These are phyloP conservation scores for Linnaemya vulpina DNA, from an alignment of 2,888 invertebrate genomes.

Conservation along the genomic window DNA sequence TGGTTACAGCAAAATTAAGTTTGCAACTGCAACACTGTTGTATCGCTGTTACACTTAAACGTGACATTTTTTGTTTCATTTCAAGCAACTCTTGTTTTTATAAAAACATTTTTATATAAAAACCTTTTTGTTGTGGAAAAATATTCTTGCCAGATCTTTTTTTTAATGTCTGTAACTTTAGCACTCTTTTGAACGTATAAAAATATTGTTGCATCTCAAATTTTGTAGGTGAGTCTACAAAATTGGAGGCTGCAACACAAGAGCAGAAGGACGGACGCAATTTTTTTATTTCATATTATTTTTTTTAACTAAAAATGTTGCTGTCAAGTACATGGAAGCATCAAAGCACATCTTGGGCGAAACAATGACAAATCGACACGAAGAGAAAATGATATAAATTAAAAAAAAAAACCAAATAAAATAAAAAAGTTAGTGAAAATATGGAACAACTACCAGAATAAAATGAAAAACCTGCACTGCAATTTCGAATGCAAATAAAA, in stretches of 20 bases:
- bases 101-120: neutral
- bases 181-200: slow-evolving; percentile 12
- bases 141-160: slow-evolving; percentile 29
- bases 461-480: slow-evolving; percentile 8
- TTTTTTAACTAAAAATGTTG: slow-evolving; percentile 51
- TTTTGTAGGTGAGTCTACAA: slow-evolving; percentile 66
- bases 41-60: slow-evolving; percentile 50
- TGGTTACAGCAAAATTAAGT: neutral
- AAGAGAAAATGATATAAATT: neutral
- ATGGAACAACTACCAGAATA: slow-evolving; percentile 37
- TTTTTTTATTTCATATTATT: neutral
- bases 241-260: slow-evolving; percentile 64
- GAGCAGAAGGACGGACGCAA: slow-evolving; percentile 48
- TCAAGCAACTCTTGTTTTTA: neutral
- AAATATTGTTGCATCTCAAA: slow-evolving; percentile 32
- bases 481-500: slow-evolving; percentile 5
- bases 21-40: neutral
- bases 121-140: slow-evolving; percentile 45
- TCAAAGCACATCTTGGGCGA: slow-evolving; percentile 18
- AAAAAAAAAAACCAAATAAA: neutral
- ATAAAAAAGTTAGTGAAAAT: slow-evolving; percentile 11
- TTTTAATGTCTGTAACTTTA: slow-evolving; percentile 26
- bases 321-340: slow-evolving; percentile 64
- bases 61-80: slow-evolving; percentile 48
- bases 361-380: slow-evolving; percentile 36